These are phyloP conservation scores for Helicoverpa assulta DNA, from an alignment of 2,888 invertebrate genomes.

Conservation along the genomic window DNA sequence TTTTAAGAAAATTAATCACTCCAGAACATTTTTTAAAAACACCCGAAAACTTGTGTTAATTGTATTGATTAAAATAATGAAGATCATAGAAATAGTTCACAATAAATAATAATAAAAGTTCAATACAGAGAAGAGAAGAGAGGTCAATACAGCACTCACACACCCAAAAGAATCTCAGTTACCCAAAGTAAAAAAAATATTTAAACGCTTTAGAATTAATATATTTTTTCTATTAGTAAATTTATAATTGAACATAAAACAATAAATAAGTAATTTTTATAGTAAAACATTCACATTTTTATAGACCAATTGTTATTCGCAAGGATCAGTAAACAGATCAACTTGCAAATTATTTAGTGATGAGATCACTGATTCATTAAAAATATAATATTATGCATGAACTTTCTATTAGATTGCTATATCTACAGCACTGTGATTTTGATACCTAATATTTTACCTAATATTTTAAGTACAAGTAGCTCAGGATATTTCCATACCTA, in stretches of 20 bases:
- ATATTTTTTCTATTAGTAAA: background rate
- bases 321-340: conserved; percentile 31
- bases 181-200: too few relatives aligned
- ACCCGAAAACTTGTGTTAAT: too few relatives aligned
- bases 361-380: conserved; percentile 32
- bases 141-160: background rate
- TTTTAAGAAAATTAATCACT: too few relatives aligned
- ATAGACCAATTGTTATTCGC: conserved; percentile 41
- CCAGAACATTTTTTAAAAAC: too few relatives aligned
- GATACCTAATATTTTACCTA: background rate
- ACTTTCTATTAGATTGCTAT: conserved; percentile 42
- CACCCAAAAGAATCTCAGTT: background rate
- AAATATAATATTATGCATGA: conserved; percentile 10
- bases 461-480: background rate
- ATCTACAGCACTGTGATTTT: background rate
- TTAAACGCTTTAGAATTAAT: background rate
- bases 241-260: background rate
- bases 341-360: conserved; percentile 64
- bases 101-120: too few relatives aligned
- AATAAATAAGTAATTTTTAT: background rate
- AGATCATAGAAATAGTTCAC: too few relatives aligned
- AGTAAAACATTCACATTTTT: background rate
- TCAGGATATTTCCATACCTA: background rate
- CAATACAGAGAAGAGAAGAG: too few relatives aligned
- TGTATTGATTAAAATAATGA: too few relatives aligned